Evolutionary conservation across 2,113 vertebrate genomes (phyloP).

Genomic region (Amphiprion percula): DNA sequence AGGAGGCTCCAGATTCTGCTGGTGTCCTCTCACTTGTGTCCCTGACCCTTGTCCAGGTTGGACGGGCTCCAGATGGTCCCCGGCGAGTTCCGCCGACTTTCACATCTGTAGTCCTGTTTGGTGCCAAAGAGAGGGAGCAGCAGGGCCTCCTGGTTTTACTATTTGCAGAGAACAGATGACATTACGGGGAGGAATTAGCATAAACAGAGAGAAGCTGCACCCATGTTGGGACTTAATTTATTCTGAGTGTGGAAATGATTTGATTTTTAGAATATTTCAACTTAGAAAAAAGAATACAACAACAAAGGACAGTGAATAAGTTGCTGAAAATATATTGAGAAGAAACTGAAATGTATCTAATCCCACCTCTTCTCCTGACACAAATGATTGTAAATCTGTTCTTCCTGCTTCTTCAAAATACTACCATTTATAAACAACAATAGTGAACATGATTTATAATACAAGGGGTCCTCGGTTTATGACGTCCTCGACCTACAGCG

Average conservation of each 20-base stretch:
- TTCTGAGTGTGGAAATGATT: neutral
- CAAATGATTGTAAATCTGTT: too few species aligned
- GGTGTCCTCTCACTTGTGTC: conserved; percentile 47
- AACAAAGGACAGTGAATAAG: too few species aligned
- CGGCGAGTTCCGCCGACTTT: conserved; percentile 6
- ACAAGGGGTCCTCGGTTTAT: too few species aligned
- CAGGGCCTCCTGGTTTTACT: conserved; percentile 16
- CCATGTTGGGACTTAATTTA: conserved; percentile 32
- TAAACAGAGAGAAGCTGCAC: neutral
- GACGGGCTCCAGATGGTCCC: conserved; percentile 64
- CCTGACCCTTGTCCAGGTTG: conserved; percentile 74
- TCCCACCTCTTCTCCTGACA: too few species aligned
- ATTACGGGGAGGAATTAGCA: conserved; percentile 4
- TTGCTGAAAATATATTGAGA: too few species aligned
- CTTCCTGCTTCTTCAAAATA: too few species aligned
- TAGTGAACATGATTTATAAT: too few species aligned
- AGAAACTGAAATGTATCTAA: too few species aligned
- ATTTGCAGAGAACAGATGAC: conserved; percentile 15
- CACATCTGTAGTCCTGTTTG: conserved; percentile 64
- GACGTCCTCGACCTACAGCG: too few species aligned
- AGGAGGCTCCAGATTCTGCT: conserved; percentile 49
- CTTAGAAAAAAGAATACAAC: too few species aligned
- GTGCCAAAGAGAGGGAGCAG: conserved; percentile 29
- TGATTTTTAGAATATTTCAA: too few species aligned
- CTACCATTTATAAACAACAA: too few species aligned